Conservation (phyloP, 2,888 invertebrate species). For the Cerastoderma edule region DNA sequence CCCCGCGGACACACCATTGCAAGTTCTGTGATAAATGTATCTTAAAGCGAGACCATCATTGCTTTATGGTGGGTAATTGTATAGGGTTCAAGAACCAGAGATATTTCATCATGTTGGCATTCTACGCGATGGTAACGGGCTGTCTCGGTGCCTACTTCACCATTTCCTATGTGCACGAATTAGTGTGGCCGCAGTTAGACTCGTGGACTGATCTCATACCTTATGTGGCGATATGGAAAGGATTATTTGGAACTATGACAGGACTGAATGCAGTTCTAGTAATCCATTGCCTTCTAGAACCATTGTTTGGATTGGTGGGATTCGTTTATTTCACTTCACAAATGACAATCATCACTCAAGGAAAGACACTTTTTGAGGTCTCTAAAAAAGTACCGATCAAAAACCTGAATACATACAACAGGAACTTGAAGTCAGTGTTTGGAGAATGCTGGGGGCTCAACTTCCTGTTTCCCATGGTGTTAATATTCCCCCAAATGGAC, state of each 20-base stretch:
- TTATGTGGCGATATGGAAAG: conserved; percentile 60
- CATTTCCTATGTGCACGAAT: conserved; percentile 57
- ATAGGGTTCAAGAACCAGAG: conserved; percentile 77
- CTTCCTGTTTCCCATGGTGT: conserved; percentile 71
- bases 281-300: conserved; percentile 58
- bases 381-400: conserved; percentile 62
- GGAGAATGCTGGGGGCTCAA: conserved; percentile 74
- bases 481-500: conserved; percentile 69
- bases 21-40: conserved; percentile 74
- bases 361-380: conserved; percentile 68
- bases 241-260: conserved; percentile 47
- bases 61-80: conserved; percentile 75
- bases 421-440: conserved; percentile 71
- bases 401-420: conserved; percentile 50
- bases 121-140: conserved; percentile 65
- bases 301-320: conserved; percentile 60
- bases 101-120: conserved; percentile 72
- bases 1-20: conserved; percentile 77
- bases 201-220: conserved; percentile 62
- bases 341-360: conserved; percentile 54
- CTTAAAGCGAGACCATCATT: conserved; percentile 80
- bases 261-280: conserved; percentile 59
- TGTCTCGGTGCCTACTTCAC: conserved; percentile 61
- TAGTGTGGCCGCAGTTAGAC: conserved; percentile 49
- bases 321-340: conserved; percentile 62